Evolutionary conservation across 2,888 invertebrate genomes (phyloP).

Genomic region (Euplagia quadripunctaria): DNA sequence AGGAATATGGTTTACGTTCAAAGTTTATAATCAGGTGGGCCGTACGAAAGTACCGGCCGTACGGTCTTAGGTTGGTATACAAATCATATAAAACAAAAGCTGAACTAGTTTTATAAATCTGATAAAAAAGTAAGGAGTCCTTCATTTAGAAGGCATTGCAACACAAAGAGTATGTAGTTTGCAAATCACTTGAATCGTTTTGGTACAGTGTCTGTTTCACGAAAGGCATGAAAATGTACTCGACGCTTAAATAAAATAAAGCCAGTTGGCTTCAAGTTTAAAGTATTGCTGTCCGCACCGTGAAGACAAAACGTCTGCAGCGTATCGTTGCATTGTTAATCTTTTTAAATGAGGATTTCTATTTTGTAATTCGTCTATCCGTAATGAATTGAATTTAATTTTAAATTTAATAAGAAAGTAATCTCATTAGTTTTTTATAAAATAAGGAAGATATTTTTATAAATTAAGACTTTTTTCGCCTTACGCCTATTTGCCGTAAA

Average conservation of each 20-base stretch:
- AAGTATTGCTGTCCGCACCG: constrained; percentile 32
- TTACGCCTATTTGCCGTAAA: too few relatives aligned
- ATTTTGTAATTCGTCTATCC: background rate
- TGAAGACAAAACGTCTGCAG: constrained; percentile 47
- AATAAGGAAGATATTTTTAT: background rate
- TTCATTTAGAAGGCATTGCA: constrained; percentile 21
- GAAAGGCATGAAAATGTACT: constrained; percentile 46
- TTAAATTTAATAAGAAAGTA: background rate
- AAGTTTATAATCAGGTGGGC: too few relatives aligned
- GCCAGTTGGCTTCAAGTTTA: constrained; percentile 47
- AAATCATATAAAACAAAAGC: too few relatives aligned
- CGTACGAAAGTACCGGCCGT: too few relatives aligned
- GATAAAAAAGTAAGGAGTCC: background rate
- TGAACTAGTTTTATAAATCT: too few relatives aligned
- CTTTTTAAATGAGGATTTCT: constrained; percentile 20
- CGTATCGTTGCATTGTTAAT: constrained; percentile 34
- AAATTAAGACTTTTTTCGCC: background rate
- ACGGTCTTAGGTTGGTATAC: too few relatives aligned
- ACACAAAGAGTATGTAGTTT: constrained; percentile 25
- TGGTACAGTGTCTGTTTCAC: constrained; percentile 27
- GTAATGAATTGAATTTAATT: background rate
- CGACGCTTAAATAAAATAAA: constrained; percentile 58
- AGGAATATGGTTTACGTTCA: too few relatives aligned
- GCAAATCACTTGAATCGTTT: too few relatives aligned
- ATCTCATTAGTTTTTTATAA: too few relatives aligned